Evolutionary conservation across 35 echinoderm and acorn worm genomes (phyloP).

Genomic region (Ophioderma brevispina): DNA sequence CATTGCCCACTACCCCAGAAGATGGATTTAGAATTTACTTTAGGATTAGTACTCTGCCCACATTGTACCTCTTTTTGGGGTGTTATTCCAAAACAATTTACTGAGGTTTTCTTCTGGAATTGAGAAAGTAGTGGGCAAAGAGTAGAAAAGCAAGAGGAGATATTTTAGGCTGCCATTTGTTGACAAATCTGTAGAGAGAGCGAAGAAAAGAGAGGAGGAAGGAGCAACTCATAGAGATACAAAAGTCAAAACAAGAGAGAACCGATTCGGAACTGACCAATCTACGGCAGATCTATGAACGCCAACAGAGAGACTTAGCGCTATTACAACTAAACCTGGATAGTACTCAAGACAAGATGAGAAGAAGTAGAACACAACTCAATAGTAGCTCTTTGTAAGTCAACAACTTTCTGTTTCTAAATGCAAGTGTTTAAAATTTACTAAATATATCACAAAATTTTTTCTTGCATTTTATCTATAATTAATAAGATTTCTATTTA

Average conservation of each 20-base stretch:
- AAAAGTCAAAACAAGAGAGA: constrained; percentile 89
- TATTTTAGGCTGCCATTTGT: too few species aligned
- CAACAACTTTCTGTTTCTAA: too few species aligned
- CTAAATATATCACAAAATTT: not conserved
- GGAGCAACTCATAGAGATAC: constrained; percentile 85
- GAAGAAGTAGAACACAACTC: not conserved
- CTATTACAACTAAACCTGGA: constrained; percentile 88
- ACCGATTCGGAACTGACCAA: constrained; percentile 87
- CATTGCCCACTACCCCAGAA: too few species aligned
- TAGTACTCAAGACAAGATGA: constrained; percentile 64
- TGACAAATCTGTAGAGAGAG: too few species aligned
- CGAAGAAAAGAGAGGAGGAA: constrained; percentile 93
- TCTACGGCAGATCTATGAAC: constrained; percentile 75
- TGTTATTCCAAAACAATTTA: too few species aligned
- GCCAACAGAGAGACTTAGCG: constrained; percentile 83
- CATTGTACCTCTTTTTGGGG: too few species aligned
- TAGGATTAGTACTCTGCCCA: too few species aligned
- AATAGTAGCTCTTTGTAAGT: constrained; percentile 46
- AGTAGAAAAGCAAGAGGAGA: too few species aligned
- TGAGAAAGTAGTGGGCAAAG: too few species aligned
- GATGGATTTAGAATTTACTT: too few species aligned
- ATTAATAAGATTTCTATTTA: too few species aligned
- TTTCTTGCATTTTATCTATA: not conserved
- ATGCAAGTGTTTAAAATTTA: not conserved
- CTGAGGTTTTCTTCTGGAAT: too few species aligned